Evolutionary conservation across 2,888 invertebrate species (phyloP).

Genomic region (Lydus trimaculatus): DNA sequence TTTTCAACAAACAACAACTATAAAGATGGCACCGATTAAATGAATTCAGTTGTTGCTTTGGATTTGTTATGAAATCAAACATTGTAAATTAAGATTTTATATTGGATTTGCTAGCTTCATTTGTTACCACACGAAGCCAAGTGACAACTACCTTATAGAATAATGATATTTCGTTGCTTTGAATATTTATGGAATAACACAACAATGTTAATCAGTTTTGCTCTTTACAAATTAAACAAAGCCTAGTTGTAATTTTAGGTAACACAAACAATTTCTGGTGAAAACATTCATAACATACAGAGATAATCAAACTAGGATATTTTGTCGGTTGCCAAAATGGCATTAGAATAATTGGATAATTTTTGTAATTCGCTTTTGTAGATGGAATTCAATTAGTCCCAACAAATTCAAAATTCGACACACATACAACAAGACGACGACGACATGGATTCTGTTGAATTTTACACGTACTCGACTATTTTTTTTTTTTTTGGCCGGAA

Average conservation of each 20-base stretch:
- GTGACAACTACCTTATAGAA: not conserved
- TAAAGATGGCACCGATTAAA: not conserved
- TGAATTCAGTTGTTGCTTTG: not conserved
- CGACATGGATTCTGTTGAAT: not conserved
- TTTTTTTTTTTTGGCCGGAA: not conserved
- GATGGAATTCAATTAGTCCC: conserved; percentile 26
- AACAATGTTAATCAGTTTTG: conserved; percentile 46
- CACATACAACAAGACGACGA: not conserved
- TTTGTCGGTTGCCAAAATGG: conserved; percentile 13
- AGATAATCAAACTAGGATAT: conserved; percentile 2
- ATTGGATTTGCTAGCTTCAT: not conserved
- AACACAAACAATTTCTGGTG: conserved; percentile 30
- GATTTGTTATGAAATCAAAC: not conserved
- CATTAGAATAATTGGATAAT: conserved; percentile 34
- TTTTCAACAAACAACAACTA: not conserved
- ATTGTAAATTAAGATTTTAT: too few relatives aligned
- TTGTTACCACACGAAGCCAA: not conserved
- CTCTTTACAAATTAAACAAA: conserved; percentile 46
- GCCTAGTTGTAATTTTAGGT: conserved; percentile 44
- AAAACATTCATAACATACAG: not conserved
- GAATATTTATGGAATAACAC: conserved; percentile 46
- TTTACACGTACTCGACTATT: not conserved
- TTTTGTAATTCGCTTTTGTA: conserved; percentile 32
- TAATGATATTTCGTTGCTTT: not conserved
- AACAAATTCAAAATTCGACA: conserved; percentile 1